Conservation (phyloP, 2,888 invertebrate genomes). For the Argyresthia albistria region DNA sequence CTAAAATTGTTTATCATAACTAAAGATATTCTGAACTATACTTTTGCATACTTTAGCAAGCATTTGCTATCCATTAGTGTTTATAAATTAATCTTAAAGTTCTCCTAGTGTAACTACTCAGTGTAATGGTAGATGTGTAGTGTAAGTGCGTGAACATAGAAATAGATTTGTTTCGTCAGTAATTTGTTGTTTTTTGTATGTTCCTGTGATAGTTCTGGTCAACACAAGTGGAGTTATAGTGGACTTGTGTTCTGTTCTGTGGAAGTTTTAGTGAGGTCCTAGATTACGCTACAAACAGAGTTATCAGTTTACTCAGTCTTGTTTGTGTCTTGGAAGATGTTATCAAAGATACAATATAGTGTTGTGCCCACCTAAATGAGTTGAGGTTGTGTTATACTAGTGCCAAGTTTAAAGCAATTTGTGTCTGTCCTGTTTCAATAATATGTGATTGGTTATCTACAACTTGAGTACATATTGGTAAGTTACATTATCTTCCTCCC, state of each 20-base stretch:
- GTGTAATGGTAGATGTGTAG: slow-evolving; percentile 65
- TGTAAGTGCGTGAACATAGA: slow-evolving; percentile 61
- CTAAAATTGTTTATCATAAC: slow-evolving; percentile 40
- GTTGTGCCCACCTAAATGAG: too few relatives aligned
- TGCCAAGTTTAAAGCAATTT: too few relatives aligned
- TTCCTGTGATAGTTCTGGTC: not conserved
- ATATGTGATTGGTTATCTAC: too few relatives aligned
- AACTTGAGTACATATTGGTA: too few relatives aligned
- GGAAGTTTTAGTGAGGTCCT: too few relatives aligned
- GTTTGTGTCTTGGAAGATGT: too few relatives aligned
- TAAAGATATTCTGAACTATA: slow-evolving; percentile 14
- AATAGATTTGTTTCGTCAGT: slow-evolving; percentile 59
- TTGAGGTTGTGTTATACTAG: too few relatives aligned
- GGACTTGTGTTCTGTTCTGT: slow-evolving; percentile 7
- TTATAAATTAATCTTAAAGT: not conserved
- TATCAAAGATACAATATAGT: too few relatives aligned
- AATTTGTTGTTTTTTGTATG: slow-evolving; percentile 62
- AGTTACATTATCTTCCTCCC: too few relatives aligned
- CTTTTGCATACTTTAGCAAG: not conserved
- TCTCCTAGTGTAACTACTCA: slow-evolving; percentile 43
- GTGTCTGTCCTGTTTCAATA: too few relatives aligned
- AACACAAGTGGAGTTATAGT: slow-evolving; percentile 6
- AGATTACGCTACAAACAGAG: too few relatives aligned
- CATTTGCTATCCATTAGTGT: not conserved
- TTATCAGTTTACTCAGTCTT: too few relatives aligned